Evolutionary conservation across 2,797 vertebrate genomes (phyloP).

Genomic region (Tapirus indicus): DNA sequence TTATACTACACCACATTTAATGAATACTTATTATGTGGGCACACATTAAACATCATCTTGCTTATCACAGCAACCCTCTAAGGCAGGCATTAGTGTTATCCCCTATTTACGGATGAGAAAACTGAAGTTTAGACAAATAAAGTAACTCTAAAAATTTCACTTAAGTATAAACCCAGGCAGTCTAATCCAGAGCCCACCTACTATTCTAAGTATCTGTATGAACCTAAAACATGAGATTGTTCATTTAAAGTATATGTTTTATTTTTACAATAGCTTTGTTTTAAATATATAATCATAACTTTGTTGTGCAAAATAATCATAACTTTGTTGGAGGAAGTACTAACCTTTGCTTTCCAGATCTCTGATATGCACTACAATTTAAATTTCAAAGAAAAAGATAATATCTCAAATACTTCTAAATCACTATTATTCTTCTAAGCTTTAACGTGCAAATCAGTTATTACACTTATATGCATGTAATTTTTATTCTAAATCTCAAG

Average conservation of each 20-base stretch:
- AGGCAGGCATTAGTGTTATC: neutral
- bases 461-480: neutral
- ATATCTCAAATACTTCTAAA: constrained; percentile 12
- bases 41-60: constrained; percentile 27
- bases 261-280: constrained; percentile 54
- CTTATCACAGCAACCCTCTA: neutral
- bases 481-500: constrained; percentile 65
- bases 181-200: constrained; percentile 38
- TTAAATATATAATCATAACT: constrained; percentile 8
- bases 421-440: constrained; percentile 44
- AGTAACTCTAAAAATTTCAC: constrained; percentile 50
- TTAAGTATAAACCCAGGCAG: constrained; percentile 34
- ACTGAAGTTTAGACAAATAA: constrained; percentile 27
- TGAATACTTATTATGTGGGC: neutral
- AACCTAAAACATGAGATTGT: constrained; percentile 24
- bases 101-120: constrained; percentile 30
- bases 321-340: neutral
- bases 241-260: neutral
- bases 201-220: neutral
- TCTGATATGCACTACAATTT: constrained; percentile 24
- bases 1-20: constrained; percentile 27
- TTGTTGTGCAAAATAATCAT: constrained; percentile 38
- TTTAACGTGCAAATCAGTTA: constrained; percentile 29
- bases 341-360: constrained; percentile 47
- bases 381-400: constrained; percentile 53